Percentiles rank a stretch among this genome's conserved stretches.
Conservation (phyloP, 2,888 invertebrate genomes). For the Malthinus seriepunctatus region DNA sequence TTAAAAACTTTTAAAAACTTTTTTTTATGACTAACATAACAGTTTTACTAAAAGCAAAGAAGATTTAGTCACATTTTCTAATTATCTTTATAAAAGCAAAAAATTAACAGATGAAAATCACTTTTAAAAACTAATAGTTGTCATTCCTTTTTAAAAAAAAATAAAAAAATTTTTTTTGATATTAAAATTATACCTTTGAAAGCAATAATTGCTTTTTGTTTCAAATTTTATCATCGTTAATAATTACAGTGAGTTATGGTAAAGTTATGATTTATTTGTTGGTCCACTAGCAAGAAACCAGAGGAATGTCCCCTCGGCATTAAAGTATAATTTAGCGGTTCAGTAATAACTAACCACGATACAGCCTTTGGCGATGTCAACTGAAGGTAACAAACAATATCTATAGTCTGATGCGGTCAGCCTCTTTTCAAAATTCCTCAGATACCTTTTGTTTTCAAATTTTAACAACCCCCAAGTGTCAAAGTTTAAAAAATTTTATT, state of each 20-base stretch:
- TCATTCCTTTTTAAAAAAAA: too few relatives aligned
- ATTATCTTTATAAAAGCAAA: not conserved
- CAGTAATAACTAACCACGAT: slow-evolving; percentile 31
- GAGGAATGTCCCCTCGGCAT: slow-evolving; percentile 38
- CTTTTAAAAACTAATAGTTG: not conserved
- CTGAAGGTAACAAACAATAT: slow-evolving; percentile 27
- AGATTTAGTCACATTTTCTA: slow-evolving; percentile 1
- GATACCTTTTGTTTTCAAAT: slow-evolving; percentile 16
- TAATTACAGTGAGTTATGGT: slow-evolving; percentile 29
- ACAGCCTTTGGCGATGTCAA: slow-evolving; percentile 30
- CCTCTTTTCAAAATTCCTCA: slow-evolving; percentile 21
- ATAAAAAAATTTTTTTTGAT: too few relatives aligned
- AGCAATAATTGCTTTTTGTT: slow-evolving; percentile 16
- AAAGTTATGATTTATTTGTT: slow-evolving; percentile 29
- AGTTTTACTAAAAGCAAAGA: slow-evolving; percentile 18
- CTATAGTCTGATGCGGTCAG: slow-evolving; percentile 12
- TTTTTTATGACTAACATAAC: slow-evolving; percentile 23
- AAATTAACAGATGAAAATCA: not conserved
- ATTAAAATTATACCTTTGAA: too few relatives aligned
- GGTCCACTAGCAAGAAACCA: slow-evolving; percentile 28
- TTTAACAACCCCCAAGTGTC: slow-evolving; percentile 14
- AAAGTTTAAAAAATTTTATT: slow-evolving; percentile 8
- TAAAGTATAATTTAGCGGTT: slow-evolving; percentile 32
- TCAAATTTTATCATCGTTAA: slow-evolving; percentile 28
- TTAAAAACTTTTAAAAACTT: slow-evolving; percentile 43